Evolutionary conservation across 2,113 vertebrate genomes (phyloP).

Genomic region (Malurus alboscapulatus): DNA sequence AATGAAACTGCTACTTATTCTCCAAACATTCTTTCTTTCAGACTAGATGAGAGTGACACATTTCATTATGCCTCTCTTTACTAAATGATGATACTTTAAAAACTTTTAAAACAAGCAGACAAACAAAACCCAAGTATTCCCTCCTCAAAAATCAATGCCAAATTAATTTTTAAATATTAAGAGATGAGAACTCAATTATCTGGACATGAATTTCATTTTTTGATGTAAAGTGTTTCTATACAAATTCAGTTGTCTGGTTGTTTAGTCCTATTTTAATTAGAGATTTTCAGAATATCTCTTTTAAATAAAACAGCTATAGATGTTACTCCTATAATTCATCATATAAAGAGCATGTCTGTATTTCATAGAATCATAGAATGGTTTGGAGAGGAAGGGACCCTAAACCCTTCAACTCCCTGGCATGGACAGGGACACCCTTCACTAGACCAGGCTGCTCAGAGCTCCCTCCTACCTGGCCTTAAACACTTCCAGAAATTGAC

Average conservation of each 20-base stretch:
- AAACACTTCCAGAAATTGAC: background rate
- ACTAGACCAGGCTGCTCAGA: background rate
- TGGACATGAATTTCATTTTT: background rate
- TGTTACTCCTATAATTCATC: background rate
- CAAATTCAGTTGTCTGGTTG: background rate
- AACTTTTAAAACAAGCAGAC: background rate
- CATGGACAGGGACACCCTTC: background rate
- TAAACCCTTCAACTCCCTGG: background rate
- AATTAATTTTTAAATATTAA: background rate
- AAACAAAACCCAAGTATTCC: background rate
- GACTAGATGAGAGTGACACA: background rate
- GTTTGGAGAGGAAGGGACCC: background rate
- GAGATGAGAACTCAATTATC: background rate
- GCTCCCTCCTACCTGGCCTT: background rate
- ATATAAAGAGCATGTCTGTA: background rate
- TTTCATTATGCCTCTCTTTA: background rate
- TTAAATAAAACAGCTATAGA: background rate
- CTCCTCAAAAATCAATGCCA: background rate
- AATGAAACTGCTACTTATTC: background rate
- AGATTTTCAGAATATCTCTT: background rate
- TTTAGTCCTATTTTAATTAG: background rate
- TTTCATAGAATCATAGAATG: background rate
- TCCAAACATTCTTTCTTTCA: background rate
- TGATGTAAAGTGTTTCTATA: background rate
- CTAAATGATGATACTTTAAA: background rate